phyloP scores from a whole-genome alignment of 2,888 invertebrate genomes.

The Cephus spinipes region DNA sequence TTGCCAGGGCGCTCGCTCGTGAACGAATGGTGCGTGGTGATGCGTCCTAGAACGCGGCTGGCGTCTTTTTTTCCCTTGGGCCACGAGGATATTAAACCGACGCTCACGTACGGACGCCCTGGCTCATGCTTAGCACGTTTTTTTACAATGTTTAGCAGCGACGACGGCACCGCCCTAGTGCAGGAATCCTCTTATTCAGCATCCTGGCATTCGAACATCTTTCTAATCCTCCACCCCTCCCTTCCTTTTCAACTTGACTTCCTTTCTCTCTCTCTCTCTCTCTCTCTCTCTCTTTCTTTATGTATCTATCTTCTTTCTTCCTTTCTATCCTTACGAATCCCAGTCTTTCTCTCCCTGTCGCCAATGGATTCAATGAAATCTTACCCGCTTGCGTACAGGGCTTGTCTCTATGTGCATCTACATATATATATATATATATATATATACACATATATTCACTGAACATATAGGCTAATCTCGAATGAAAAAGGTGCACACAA shows the following conservation, averaged over 20 bases:
- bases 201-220: background rate
- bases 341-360: background rate
- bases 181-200: background rate
- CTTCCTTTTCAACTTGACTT: constrained; percentile 3
- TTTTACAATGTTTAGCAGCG: background rate
- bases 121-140: background rate
- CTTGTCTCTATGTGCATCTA: background rate
- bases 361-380: background rate
- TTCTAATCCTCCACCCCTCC: background rate
- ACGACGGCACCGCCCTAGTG: background rate
- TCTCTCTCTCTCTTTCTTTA: background rate
- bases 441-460: background rate
- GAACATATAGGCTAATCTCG: background rate
- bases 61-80: background rate
- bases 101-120: background rate
- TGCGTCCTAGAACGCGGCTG: background rate
- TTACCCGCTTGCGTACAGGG: background rate
- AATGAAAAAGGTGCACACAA: background rate
- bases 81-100: background rate
- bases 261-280: background rate
- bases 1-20: constrained; percentile 43
- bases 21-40: constrained; percentile 7
- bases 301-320: background rate
- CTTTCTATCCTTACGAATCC: background rate
- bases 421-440: background rate